A percentile compares a stretch with the other conserved stretches of the same genome.
Conservation (phyloP, 2,888 invertebrate species). For the Troglohyphantes excavatus region DNA sequence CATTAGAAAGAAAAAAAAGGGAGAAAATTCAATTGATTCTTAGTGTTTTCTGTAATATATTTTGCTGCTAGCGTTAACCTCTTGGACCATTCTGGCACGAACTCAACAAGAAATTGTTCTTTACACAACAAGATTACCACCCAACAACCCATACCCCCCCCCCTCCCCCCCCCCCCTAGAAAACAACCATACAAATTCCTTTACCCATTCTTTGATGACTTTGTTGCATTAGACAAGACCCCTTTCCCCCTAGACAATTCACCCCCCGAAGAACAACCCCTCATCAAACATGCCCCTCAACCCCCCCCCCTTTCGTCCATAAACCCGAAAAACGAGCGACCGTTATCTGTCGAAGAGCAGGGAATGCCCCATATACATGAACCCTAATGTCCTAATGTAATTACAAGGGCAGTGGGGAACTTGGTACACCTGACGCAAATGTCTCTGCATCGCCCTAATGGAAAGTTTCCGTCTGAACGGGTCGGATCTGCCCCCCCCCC, state of each 20-base stretch:
- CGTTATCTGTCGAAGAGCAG: conserved; percentile 48
- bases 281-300: conserved; percentile 34
- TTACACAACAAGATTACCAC: too few relatives aligned
- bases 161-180: not conserved
- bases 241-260: conserved; percentile 7
- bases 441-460: conserved; percentile 49
- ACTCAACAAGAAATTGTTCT: too few relatives aligned
- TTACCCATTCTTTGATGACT: conserved; percentile 54
- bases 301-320: conserved; percentile 31
- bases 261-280: not conserved
- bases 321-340: conserved; percentile 61
- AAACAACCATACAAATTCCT: conserved; percentile 12
- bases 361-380: conserved; percentile 39
- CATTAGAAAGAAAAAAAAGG: too few relatives aligned
- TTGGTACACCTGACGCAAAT: conserved; percentile 67
- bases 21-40: too few relatives aligned
- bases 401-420: conserved; percentile 32
- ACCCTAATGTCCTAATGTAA: conserved; percentile 69
- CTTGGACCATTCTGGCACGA: too few relatives aligned
- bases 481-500: not conserved
- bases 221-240: conserved; percentile 26
- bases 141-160: too few relatives aligned
- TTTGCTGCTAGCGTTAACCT: too few relatives aligned
- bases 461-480: conserved; percentile 56
- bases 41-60: too few relatives aligned